Evolutionary conservation across 30 jellyfish, hydroid and myxozoan genomes (phyloP).

Genomic region (Cassiopea xamachana): DNA sequence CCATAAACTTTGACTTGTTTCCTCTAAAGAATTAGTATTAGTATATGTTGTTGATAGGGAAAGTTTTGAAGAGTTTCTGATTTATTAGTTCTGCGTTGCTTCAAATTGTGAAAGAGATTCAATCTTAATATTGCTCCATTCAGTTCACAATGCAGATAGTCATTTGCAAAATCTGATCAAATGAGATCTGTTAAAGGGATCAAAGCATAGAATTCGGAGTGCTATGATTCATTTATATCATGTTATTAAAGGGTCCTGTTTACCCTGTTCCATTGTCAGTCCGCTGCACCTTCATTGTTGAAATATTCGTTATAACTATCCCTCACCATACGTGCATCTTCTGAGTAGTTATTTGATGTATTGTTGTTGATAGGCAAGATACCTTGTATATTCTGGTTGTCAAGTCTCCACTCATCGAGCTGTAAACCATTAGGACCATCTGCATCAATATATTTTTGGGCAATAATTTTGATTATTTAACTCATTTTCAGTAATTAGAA

Average conservation of each 20-base stretch:
- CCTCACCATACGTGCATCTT: conserved; percentile 38
- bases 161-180: background rate
- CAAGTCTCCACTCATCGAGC: conserved; percentile 64
- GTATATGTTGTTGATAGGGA: background rate
- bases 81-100: background rate
- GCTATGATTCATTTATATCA: conserved; percentile 1
- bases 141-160: background rate
- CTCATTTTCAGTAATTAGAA: conserved; percentile 31
- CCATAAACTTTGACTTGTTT: background rate
- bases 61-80: background rate
- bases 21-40: background rate
- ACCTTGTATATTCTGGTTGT: conserved; percentile 30
- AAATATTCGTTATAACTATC: conserved; percentile 57
- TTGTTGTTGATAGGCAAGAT: conserved; percentile 8
- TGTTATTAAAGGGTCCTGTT: background rate
- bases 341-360: conserved; percentile 60
- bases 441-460: conserved; percentile 32
- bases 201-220: background rate
- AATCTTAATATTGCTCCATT: background rate
- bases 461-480: conserved; percentile 24
- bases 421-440: conserved; percentile 50
- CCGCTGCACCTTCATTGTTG: conserved; percentile 64
- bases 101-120: background rate
- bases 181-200: background rate
- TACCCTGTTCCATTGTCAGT: conserved; percentile 69